Base-by-base conservation (phyloP, 1,140 invertebrate species). In the Gerris buenoi region DNA sequence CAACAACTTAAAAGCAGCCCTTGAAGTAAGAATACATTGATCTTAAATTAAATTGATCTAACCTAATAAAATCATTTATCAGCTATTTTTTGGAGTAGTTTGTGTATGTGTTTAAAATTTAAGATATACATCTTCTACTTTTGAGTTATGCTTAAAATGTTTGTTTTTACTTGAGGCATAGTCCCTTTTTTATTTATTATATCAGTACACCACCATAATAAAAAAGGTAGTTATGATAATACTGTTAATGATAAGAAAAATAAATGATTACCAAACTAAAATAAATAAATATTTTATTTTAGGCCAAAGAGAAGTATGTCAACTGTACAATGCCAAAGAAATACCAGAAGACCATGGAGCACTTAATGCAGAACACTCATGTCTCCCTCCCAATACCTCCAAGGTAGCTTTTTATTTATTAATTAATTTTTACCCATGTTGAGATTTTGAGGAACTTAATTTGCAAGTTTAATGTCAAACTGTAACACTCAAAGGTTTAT, bases 1-100 rank as follows among this genome's bases (percentile, higher is more conserved):
- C 65, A 81, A 83, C 71, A 80, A 77, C 68, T 73, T 86, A 2
- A 80, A 80, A 65, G 77, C 74, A 68, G 74, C 80, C 63, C 75
- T 81, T 65, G 81, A 83, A 76, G 79, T 85, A 79, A 75, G 73
- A 5, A 46, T 10, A 46, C n/a, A n/a, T n/a, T 46, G 33, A 10
- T 5, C 33, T 10, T 10, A 46, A 46, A 46, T 46, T 10, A 46
- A 46, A 10, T 10, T 46, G 25, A 1, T 22, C 22, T 59, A 59
- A 59, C 25, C 25, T 59, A 59, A 2, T 2, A 59, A n/a, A 23
- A 59, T 59, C 1, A n/a, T 59, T 13, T 25, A 22, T 5, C 3
- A 3, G n/a, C n/a, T 18, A 60, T 10, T 60, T 60, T 25, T 22
- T 10, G 22, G 18, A 60, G n/a, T 60, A 60, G 3, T 60, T 60